Base-by-base conservation (phyloP, 92 coral and sea anemone genomes). In the Phenganax marumi region DNA sequence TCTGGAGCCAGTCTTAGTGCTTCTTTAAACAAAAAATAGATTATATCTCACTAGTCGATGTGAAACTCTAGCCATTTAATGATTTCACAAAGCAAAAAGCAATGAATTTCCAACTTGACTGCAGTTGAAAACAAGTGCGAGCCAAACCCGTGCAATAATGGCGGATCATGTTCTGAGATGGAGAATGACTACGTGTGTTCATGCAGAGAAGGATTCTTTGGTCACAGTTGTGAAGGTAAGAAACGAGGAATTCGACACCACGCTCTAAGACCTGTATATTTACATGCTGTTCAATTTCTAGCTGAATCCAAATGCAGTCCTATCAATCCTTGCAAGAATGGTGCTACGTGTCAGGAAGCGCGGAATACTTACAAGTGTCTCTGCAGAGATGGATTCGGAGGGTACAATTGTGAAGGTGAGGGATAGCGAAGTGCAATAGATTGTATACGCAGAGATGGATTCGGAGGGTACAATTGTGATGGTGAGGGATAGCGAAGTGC, bases 251-350 rank as follows among this genome's bases (percentile, higher is more conserved):
- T 18, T 68, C 1, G 10, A 33, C 26, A 33, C 6, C n/a, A 55
- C 21, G 23, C 21, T 8, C 25, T 13, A 8, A 58, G 8, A 58
- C 43, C 43, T 33, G 43, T 33, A 33, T 33, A 33, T 33, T 33
- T 33, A 33, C 43, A 33, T 33, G 2, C 43, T 33, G 43, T 33
- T 2, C 43, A 33, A 12, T 77, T 49, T 13, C 14, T 86, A 96
- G 99, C 83, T 85, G 99, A 96, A 76, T 92, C 99, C 5, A 96
- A 96, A 72, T 96, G 99, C 75, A 89, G 87, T 16, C 99, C 99
- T 7, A 90, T 96, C 10, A 96, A 91, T 73, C 99, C 99, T 9
- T 96, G 99, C 81, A 88, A 91, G 63, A 92, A 96, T 71, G 90
- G 89, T 26, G 99, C 96, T 26, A 64, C 93, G 11, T 96, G 99